Base-by-base conservation (phyloP, 2,113 vertebrate species). In the Corynorhinus townsendii region DNA sequence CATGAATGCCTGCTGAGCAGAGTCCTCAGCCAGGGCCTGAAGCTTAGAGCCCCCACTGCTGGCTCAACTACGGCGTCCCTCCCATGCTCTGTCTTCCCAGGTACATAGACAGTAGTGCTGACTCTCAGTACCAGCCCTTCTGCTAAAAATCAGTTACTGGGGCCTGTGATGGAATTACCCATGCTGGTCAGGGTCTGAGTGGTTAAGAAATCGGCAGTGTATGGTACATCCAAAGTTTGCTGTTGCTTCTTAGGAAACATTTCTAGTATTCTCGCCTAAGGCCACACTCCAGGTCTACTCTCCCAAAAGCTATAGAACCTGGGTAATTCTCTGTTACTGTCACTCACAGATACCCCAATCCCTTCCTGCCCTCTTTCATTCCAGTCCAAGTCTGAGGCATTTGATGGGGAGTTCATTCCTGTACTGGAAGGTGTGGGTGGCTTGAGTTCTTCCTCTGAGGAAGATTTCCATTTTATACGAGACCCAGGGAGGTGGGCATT, bases 1-100 rank as follows among this genome's bases (percentile, higher is more conserved):
- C 93, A 80, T 62, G 92, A 93, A 87, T 72, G 77, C 90, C 79
- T 89, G 71, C 47, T 68, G 88, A 80, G 52, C 71, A 49, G 54
- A 30, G 28, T n/a, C 59, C 30, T 56, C 45, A 4, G 30, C 76
- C 0, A 62, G 45, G 15, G 71, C n/a, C 77, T 17, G 56, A 90
- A 20, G 38, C 17, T 40, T 80, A 15, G 56, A 82, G n/a, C 30
- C 45, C 72, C 73, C 45, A 9, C 59, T 45, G n/a, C 52, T 47
- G 20, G n/a, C 38, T 82, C 56, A 83, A 30, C 68, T 54, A 22
- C 40, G 7, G 24, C 1, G 0, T 33, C 4, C 47, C 66, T 86
- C 52, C 80, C n/a, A 17, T 4, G 30, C 49, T 83, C 33, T 16
- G 45, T 69, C 33, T 84, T 96, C 89, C 85, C 82, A 81, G 93